Percentiles rank a stretch among this genome's conserved stretches.
Evolutionary conservation across 1,140 invertebrate species (phyloP).

Genomic region (Stegodyphus mimosarum): DNA sequence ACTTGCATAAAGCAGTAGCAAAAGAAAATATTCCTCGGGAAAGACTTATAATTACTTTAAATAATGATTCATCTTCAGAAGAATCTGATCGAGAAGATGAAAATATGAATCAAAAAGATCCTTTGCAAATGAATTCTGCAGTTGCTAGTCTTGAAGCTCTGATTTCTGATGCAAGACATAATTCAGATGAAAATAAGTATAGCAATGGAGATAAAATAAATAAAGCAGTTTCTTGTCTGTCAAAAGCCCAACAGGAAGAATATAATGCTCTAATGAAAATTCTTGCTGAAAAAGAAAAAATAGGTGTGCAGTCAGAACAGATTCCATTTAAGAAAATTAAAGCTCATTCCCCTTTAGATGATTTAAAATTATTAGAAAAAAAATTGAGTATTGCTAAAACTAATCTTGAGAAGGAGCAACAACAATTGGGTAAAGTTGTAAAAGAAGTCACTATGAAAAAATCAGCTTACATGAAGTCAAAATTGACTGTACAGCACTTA

Average conservation of each 20-base stretch:
- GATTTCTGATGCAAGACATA: slow-evolving; percentile 27
- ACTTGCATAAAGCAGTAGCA: too few relatives aligned
- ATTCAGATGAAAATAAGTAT: neutral
- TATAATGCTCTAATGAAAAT: slow-evolving; percentile 32
- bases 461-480: slow-evolving; percentile 9
- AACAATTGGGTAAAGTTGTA: neutral
- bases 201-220: neutral
- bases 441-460: slow-evolving; percentile 13
- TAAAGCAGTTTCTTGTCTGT: slow-evolving; percentile 33
- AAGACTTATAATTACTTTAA: slow-evolving; percentile 32
- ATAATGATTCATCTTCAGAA: slow-evolving; percentile 34
- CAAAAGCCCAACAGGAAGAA: slow-evolving; percentile 54
- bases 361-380: slow-evolving; percentile 15
- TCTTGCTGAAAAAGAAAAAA: slow-evolving; percentile 20
- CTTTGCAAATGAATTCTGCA: neutral
- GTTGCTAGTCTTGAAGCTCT: slow-evolving; percentile 36
- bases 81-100: slow-evolving; percentile 33
- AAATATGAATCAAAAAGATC: slow-evolving; percentile 1
- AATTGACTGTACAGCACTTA: slow-evolving; percentile 22
- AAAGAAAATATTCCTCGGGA: slow-evolving; percentile 1
- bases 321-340: neutral
- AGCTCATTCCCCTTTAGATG: neutral
- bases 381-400: slow-evolving; percentile 16
- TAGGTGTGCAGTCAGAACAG: neutral
- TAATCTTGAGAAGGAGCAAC: slow-evolving; percentile 22